These are phyloP conservation scores for Drosophila mimetica DNA, from an alignment of 2,888 invertebrate genomes.

Conservation along the genomic window DNA sequence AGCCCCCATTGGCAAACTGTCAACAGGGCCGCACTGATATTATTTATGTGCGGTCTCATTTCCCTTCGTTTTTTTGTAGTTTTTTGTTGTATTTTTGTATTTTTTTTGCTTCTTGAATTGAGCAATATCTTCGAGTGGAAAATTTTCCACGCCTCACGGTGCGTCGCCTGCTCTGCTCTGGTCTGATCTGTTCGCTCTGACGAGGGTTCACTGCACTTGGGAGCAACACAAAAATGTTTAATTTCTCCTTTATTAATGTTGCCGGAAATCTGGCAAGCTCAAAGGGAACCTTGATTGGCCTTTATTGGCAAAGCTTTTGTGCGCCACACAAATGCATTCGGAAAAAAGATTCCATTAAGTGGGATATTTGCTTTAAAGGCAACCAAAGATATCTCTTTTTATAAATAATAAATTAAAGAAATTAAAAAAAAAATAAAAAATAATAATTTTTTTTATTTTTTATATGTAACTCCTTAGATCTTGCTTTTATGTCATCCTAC, in stretches of 20 bases:
- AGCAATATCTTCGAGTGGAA: conserved; percentile 60
- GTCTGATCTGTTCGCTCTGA: not conserved
- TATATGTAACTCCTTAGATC: no score
- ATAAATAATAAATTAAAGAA: no score
- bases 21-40: conserved; percentile 29
- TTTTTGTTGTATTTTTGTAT: not conserved
- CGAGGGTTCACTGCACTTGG: conserved; percentile 34
- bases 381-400: not conserved
- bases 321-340: conserved; percentile 10
- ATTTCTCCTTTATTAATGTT: conserved; percentile 38
- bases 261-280: conserved; percentile 30
- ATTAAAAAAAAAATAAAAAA: no score
- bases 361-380: no score
- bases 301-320: conserved; percentile 37
- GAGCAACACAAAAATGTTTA: conserved; percentile 11
- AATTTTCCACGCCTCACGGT: conserved; percentile 56
- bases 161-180: not conserved
- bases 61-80: conserved; percentile 2
- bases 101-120: conserved; percentile 42
- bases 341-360: not conserved
- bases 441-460: no score
- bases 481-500: no score
- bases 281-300: conserved; percentile 33
- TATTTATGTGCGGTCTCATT: conserved; percentile 18
- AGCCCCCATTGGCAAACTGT: conserved; percentile 32